Evolutionary conservation across 2,888 invertebrate genomes (phyloP), one percentile per base, ranked within the genome.

Genomic region (Holacanthella duospinosa): DNA sequence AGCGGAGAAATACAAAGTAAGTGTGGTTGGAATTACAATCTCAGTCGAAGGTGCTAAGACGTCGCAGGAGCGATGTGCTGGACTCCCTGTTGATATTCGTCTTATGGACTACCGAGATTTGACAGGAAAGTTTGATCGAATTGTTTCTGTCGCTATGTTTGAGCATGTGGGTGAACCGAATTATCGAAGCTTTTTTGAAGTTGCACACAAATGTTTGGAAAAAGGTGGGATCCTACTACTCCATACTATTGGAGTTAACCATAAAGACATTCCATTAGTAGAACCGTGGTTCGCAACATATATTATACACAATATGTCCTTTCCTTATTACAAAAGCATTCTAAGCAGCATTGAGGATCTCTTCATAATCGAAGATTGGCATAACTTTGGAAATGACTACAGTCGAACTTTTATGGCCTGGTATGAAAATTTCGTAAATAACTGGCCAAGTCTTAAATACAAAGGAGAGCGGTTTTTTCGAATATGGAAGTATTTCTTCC

Each of bases 351-450:
- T 36, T 36, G 65, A 70, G n/a, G 65, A 70, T 19, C 54, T 67
- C 2, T 71, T 71, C 54, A 60, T 66, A 1, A 43, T 70, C 36
- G 71, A 71, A 44, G 71, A 71, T 55, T 70, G 68, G 68, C 69
- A 71, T 48, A 71, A 68, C 58, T 65, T 71, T 43, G 66, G 69
- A 24, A 4, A 29, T 19, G 64, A 70, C 56, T 71, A 71, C 43
- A 59, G 26, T 29, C 63, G 65, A 61, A 71, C 70, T 1, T 60
- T 71, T 1, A 16, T 59, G 36, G 71, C 66, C 12, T 71, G 71
- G 71, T 61, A 62, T 25, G 63, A 60, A 2, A 70, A 69, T 29
- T 71, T 71, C 48, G 43, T 29, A 12, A 61, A 62, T 29, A 68
- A 68, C 43, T 71, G 69, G 71, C 65, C 62, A 2, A 63, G 60